Conservation (phyloP, 1,140 invertebrate genomes). For the Achatina immaculata region DNA sequence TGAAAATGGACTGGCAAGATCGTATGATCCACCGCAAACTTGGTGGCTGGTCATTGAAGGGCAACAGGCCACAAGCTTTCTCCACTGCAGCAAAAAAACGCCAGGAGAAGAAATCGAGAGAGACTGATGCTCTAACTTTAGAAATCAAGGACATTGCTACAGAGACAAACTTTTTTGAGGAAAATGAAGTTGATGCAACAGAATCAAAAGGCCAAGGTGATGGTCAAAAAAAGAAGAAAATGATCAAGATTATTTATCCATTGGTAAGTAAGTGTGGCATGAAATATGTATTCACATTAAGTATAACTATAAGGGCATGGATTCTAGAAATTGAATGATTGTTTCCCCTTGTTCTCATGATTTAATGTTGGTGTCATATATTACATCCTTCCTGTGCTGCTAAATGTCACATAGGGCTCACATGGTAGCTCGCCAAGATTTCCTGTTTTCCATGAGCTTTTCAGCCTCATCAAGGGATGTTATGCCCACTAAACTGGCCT, state of each 20-base stretch:
- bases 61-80: constrained; percentile 22
- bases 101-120: constrained; percentile 36
- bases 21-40: constrained; percentile 53
- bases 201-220: not conserved
- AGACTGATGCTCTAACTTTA: not conserved
- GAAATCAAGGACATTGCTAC: constrained; percentile 3
- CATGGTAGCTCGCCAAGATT: no score
- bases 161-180: not conserved
- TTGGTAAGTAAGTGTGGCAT: constrained; percentile 34
- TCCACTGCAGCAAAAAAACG: constrained; percentile 32
- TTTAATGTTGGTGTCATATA: no score
- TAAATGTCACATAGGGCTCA: no score
- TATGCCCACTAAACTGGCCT: no score
- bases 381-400: no score
- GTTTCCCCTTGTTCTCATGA: no score
- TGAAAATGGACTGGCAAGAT: constrained; percentile 50
- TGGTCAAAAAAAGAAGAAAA: constrained; percentile 14
- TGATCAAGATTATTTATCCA: constrained; percentile 20
- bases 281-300: not conserved
- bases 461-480: no score
- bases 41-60: constrained; percentile 46
- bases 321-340: no score
- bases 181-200: not conserved
- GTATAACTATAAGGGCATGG: not conserved
- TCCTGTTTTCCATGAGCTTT: no score